Base-by-base conservation (phyloP, 2,113 vertebrate genomes). In the Apodemus speciosus region DNA sequence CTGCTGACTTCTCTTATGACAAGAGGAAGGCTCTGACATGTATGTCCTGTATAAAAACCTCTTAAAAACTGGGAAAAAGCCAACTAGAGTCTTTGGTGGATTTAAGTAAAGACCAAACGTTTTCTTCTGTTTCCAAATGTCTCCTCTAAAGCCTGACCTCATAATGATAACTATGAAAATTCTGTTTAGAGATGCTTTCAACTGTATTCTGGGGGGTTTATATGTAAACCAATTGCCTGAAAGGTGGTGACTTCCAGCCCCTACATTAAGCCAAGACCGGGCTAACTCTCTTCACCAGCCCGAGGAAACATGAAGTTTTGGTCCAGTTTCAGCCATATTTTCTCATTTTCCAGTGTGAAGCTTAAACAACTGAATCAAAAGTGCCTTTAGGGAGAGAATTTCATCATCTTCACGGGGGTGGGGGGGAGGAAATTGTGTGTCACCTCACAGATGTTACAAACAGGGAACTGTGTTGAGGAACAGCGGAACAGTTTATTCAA, bases 21-120 rank as follows among this genome's bases (percentile, higher is more conserved):
- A 25, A 73, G 6, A 73, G 51, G 11, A 43, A n/a, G 38, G 13
- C 14, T 69, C 68, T 79, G 49, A 85, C 46, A 64, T 73, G 81
- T 89, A n/a, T 85, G 53, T 68, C 68, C 75, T 76, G 25, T 85
- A n/a, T 43, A 73, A 20, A 92, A 79, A 88, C 88, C 2, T 69
- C 73, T 88, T 95, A 27, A 18, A 90, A 94, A 83, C 89, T 3
- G 46, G 81, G 73, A 68, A 92, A 90, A 91, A 58, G 2, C 15
- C 73, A 84, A 80, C 4, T 2, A 5, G 56, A 89, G 40, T 81
- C 27, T n/a, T 43, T 49, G 51, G 35, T 58, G 13, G 7, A 40
- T 76, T 43, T 92, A 38, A 93, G 77, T 69, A 58, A 94, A 90
- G 53, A 88, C 13, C 75, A 75, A 93, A 60, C 43, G 13, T 68